Percentiles rank a stretch among this genome's conserved stretches.
These are phyloP conservation scores for Synergus laeviventris DNA, from an alignment of 2,888 invertebrate species.

Conservation along the genomic window DNA sequence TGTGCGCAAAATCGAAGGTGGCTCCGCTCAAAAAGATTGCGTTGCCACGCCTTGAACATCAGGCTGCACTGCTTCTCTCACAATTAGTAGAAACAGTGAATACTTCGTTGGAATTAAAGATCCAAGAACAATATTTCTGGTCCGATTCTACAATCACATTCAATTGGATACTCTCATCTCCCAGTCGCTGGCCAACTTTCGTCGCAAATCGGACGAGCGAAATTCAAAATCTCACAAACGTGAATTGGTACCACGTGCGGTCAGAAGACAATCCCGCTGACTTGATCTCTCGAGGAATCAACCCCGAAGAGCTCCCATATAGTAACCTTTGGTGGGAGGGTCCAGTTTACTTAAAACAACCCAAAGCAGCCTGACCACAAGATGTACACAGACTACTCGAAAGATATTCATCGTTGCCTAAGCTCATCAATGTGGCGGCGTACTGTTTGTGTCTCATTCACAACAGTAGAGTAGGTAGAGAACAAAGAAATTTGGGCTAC, in stretches of 20 bases:
- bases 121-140: slow-evolving; percentile 46
- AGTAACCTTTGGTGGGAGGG: slow-evolving; percentile 49
- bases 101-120: background rate
- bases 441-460: no score
- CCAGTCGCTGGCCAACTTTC: slow-evolving; percentile 52
- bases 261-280: slow-evolving; percentile 5
- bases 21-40: no score
- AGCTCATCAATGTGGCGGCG: no score
- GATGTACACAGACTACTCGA: no score
- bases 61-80: slow-evolving; percentile 49
- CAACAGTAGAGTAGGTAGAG: no score
- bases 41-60: slow-evolving; percentile 58
- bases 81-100: slow-evolving; percentile 43
- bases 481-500: no score
- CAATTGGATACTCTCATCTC: slow-evolving; percentile 51
- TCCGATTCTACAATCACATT: slow-evolving; percentile 57
- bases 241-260: slow-evolving; percentile 51
- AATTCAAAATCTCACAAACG: slow-evolving; percentile 41
- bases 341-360: slow-evolving; percentile 43
- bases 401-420: no score
- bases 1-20: slow-evolving; percentile 47
- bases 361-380: no score
- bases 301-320: slow-evolving; percentile 42
- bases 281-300: slow-evolving; percentile 51
- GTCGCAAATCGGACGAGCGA: slow-evolving; percentile 55